phyloP scores from a whole-genome alignment of 1,140 invertebrate species.

The Agraylea sexmaculata region DNA sequence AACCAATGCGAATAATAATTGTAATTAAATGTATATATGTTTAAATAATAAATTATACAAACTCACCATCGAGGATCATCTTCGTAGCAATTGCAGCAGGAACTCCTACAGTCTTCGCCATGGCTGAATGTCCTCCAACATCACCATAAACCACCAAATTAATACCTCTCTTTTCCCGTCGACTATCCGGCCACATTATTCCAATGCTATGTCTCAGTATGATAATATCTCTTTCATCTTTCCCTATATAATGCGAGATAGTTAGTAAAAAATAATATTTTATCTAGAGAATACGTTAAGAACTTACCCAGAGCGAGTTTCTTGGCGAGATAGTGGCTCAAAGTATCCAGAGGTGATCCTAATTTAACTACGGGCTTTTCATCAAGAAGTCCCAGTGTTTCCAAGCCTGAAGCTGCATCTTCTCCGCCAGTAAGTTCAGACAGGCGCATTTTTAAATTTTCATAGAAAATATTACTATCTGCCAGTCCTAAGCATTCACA shows the following conservation, averaged over 20 bases:
- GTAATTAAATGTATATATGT: too few species aligned
- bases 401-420: conserved; percentile 58
- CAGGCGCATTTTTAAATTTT: conserved; percentile 77
- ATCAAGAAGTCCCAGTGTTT: conserved; percentile 78
- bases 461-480: conserved; percentile 81
- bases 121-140: conserved; percentile 77
- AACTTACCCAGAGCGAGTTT: conserved; percentile 64
- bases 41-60: neutral
- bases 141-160: conserved; percentile 92
- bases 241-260: conserved; percentile 34
- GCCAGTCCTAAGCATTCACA: conserved; percentile 76
- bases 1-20: too few species aligned
- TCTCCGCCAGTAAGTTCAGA: conserved; percentile 62
- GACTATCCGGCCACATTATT: conserved; percentile 83
- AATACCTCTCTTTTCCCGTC: conserved; percentile 72
- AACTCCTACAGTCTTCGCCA: conserved; percentile 95
- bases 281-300: neutral
- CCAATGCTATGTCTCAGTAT: conserved; percentile 88
- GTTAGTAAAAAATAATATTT: conserved; percentile 9
- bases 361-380: conserved; percentile 73
- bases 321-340: conserved; percentile 82
- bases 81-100: conserved; percentile 92
- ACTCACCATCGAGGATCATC: conserved; percentile 89
- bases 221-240: conserved; percentile 85
- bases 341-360: conserved; percentile 81